Evolutionary conservation across 1,140 invertebrate species (phyloP).

Genomic region (Meteorus sp.): DNA sequence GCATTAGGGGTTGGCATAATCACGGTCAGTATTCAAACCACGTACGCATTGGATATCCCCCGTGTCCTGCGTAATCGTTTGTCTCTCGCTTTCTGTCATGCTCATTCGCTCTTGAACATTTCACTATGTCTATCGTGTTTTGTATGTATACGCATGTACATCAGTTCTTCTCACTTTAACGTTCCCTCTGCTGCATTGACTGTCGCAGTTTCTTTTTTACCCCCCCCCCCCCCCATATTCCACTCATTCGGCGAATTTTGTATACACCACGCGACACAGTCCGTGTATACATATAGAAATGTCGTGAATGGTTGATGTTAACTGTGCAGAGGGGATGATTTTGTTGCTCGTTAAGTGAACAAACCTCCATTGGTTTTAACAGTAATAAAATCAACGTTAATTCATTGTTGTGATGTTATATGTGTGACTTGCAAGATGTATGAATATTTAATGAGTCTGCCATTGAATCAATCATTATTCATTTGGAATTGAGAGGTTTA

Average conservation of each 20-base stretch:
- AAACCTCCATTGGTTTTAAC: slow-evolving; percentile 35
- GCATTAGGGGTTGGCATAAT: slow-evolving; percentile 18
- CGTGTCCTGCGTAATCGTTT: slow-evolving; percentile 24
- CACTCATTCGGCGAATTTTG: slow-evolving; percentile 11
- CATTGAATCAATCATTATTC: too few species aligned
- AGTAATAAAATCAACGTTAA: slow-evolving; percentile 45
- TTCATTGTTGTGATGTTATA: slow-evolving; percentile 23
- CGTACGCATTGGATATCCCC: slow-evolving; percentile 20
- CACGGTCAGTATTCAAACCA: slow-evolving; percentile 23
- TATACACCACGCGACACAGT: too few species aligned
- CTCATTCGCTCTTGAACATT: neutral
- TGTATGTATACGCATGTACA: neutral
- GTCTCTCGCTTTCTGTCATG: slow-evolving; percentile 14
- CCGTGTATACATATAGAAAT: too few species aligned
- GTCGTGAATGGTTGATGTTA: too few species aligned
- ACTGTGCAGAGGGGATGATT: slow-evolving; percentile 23
- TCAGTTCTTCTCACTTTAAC: neutral
- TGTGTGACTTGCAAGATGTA: too few species aligned
- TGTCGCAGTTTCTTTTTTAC: neutral
- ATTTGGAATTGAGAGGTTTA: too few species aligned
- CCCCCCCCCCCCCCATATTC: neutral
- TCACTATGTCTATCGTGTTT: neutral
- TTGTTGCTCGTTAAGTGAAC: slow-evolving; percentile 29
- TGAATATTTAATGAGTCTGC: too few species aligned
- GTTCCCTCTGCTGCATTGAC: neutral